phyloP scores from a whole-genome alignment of 2,113 vertebrate species.

The Fregetta grallaria region DNA sequence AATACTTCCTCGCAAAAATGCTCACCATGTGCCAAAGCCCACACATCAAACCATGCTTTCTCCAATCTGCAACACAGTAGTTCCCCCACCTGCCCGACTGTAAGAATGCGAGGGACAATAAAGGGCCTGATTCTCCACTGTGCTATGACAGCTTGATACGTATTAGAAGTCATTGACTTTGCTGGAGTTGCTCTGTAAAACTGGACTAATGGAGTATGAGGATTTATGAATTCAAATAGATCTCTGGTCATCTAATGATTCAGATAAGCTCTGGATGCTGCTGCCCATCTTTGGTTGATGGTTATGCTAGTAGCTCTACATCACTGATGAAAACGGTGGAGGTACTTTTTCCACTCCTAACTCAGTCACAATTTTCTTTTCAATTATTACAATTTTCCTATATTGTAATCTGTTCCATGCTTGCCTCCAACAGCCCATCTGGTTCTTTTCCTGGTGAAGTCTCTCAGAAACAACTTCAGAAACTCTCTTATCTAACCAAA shows the following conservation, averaged over 20 bases:
- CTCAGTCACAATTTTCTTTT: not conserved
- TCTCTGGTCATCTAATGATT: not conserved
- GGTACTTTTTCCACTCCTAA: not conserved
- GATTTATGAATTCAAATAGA: not conserved
- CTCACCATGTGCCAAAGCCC: not conserved
- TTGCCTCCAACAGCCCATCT: not conserved
- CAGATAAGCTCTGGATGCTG: not conserved
- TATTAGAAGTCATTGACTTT: not conserved
- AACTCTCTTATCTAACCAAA: not conserved
- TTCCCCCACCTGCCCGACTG: not conserved
- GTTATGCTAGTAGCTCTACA: not conserved
- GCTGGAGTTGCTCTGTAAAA: not conserved
- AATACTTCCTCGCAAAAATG: not conserved
- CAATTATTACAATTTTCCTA: accelerated
- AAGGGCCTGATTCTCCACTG: not conserved
- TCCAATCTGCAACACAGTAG: not conserved
- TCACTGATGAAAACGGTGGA: not conserved
- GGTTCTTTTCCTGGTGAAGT: not conserved
- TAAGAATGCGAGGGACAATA: not conserved
- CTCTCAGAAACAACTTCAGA: not conserved
- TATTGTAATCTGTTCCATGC: not conserved
- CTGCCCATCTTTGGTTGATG: not conserved
- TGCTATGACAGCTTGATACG: not conserved
- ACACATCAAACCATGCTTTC: not conserved
- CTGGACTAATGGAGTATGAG: not conserved